Base-by-base conservation (phyloP, 2,113 vertebrate species). In the Ciconia boyciana region DNA sequence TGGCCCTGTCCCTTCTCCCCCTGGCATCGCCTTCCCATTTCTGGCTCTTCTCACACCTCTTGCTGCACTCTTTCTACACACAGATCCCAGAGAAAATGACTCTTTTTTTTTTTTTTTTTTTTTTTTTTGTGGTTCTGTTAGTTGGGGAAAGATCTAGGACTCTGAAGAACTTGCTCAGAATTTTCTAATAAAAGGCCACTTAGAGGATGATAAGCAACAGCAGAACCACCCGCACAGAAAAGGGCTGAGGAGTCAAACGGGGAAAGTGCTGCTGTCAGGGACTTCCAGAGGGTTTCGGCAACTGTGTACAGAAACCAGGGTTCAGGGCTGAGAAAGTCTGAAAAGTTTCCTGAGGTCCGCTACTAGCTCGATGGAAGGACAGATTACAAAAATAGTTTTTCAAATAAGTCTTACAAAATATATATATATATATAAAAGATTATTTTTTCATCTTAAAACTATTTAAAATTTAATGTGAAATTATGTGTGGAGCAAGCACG, bases 1-100 rank as follows among this genome's bases (percentile, higher is more conserved):
- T 2, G 1, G 18, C 10, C 25, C n/a, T 2, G 0, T 14, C 10
- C 24, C 28, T 34, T 28, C 13, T 41, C 1, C 26, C 34, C 21
- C 26, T 62, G 52, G 6, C 26, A 29, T 51, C 1, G 1, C 41
- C 41, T 39, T 71, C 39, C 21, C 3, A 0, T 15, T 62, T 64
- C 77, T 36, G 57, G 5, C 69, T 54, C 16, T 29, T 71, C 24
- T 57, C 17, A 7, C 26, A 8, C 31, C 44, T 29, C 21, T 44
- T 22, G 4, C 24, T 24, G 15, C 5, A 4, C 8, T 14, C 5
- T 29, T 36, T n/a, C 31, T 34, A 15, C 18, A 16, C 7, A 1
- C 13, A 36, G n/a, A 49, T 17, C 28, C 34, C 19, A 14, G n/a
- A 55, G 29, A 78, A 91, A 51, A 61, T 43, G 1, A n/a, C 19